Base-by-base conservation (phyloP, 1,140 invertebrate genomes). In the Platyura marginata region DNA sequence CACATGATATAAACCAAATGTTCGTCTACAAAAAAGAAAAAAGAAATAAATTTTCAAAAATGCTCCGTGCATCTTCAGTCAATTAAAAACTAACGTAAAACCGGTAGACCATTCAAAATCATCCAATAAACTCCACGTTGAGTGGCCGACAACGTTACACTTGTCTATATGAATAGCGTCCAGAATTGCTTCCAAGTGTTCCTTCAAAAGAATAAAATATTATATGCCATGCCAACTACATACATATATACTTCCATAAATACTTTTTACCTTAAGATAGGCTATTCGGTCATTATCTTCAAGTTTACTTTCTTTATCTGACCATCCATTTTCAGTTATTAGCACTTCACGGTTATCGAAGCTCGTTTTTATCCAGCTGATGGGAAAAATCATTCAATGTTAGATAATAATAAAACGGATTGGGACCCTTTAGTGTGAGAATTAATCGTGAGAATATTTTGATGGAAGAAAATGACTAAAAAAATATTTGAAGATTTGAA, bases 41-140 rank as follows among this genome's bases (percentile, higher is more conserved):
- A n/a, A n/a, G n/a, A n/a, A n/a, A n/a, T n/a, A n/a, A n/a, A n/a
- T n/a, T n/a, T n/a, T n/a, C n/a, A n/a, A n/a, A n/a, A n/a, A n/a
- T n/a, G n/a, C n/a, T n/a, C n/a, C n/a, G n/a, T n/a, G n/a, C n/a
- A n/a, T n/a, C n/a, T n/a, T n/a, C n/a, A n/a, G n/a, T n/a, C n/a
- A n/a, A n/a, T n/a, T n/a, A n/a, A n/a, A n/a, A n/a, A n/a, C 69
- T 74, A 57, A 79, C 75, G 57, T 64, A 47, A 69, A 78, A 36
- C 76, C 77, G 13, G 49, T 53, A 1, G 56, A 55, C 81, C 82
- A 88, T 59, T 87, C 82, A 53, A 84, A 84, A 56, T 83, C 86
- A 46, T 87, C 83, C 47, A 86, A 61, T 1, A 88, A 53, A 46
- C 74, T 77, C 81, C 83, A 87, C 34, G n/a, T 18, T 22, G 33